Percentiles rank a stretch among this genome's conserved stretches.
These are phyloP conservation scores for Larimichthys polyactis DNA, from an alignment of 2,113 vertebrate genomes.

Conservation along the genomic window DNA sequence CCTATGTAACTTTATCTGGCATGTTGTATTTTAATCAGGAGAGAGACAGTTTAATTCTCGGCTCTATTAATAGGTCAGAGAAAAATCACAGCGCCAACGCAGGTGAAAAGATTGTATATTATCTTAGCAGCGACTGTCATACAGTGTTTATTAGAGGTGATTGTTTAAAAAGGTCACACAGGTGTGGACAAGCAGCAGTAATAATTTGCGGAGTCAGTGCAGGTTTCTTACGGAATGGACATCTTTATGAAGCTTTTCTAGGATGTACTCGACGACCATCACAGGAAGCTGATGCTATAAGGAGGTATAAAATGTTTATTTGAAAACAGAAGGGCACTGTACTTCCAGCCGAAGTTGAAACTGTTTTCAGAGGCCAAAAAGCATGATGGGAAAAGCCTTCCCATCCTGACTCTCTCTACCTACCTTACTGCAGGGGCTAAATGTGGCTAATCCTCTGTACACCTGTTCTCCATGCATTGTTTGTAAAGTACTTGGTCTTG, in stretches of 20 bases:
- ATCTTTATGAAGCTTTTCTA: slow-evolving; percentile 12
- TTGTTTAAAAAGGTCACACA: slow-evolving; percentile 61
- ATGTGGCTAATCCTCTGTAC: slow-evolving; percentile 34
- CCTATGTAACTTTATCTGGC: slow-evolving; percentile 34
- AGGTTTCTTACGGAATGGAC: slow-evolving; percentile 34
- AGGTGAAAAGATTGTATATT: slow-evolving; percentile 49
- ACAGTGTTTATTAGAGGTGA: slow-evolving; percentile 60
- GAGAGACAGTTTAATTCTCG: slow-evolving; percentile 65
- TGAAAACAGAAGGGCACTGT: not conserved
- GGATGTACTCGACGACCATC: slow-evolving; percentile 15
- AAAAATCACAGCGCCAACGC: slow-evolving; percentile 25
- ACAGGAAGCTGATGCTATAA: slow-evolving; percentile 22
- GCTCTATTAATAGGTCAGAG: slow-evolving; percentile 63
- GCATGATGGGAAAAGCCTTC: not conserved
- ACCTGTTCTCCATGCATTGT: slow-evolving; percentile 19
- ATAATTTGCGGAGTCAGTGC: slow-evolving; percentile 20
- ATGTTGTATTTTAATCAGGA: slow-evolving; percentile 60
- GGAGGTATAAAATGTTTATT: slow-evolving; percentile 35
- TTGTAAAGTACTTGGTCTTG: slow-evolving; percentile 24
- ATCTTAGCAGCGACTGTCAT: slow-evolving; percentile 31
- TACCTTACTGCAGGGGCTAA: slow-evolving; percentile 9
- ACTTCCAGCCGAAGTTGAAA: not conserved
- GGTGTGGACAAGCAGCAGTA: slow-evolving; percentile 17
- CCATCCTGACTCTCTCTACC: not conserved
- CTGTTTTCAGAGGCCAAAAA: not conserved